These are phyloP conservation scores for Leptinotarsa rubiginosa DNA, from an alignment of 2,888 invertebrate genomes.

Conservation along the genomic window DNA sequence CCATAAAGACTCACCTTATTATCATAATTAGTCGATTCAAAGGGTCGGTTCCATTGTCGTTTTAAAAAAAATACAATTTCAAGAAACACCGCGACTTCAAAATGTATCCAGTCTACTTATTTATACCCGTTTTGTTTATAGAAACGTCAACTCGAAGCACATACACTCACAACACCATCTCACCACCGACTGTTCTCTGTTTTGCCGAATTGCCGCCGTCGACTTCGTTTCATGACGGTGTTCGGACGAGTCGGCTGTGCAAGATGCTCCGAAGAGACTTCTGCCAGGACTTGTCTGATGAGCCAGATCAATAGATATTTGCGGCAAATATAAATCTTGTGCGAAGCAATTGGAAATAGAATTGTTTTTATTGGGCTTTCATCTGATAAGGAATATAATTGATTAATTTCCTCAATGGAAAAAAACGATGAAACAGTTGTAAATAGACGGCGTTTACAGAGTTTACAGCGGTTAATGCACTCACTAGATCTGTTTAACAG, in stretches of 20 bases:
- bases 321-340: slow-evolving; percentile 24
- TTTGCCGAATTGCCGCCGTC: slow-evolving; percentile 8
- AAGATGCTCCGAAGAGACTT: slow-evolving; percentile 4
- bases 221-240: slow-evolving; percentile 16
- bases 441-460: too few species aligned
- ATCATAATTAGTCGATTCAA: background rate
- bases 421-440: too few species aligned
- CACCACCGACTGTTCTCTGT: slow-evolving; percentile 55
- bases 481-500: too few species aligned
- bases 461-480: too few species aligned
- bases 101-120: background rate
- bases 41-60: background rate
- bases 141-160: slow-evolving; percentile 53
- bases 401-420: too few species aligned
- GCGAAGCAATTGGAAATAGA: background rate
- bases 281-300: slow-evolving; percentile 11
- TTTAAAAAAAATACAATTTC: background rate
- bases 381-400: too few species aligned
- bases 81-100: background rate
- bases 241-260: slow-evolving; percentile 12
- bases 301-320: slow-evolving; percentile 22
- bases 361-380: too few species aligned
- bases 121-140: slow-evolving; percentile 50
- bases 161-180: slow-evolving; percentile 60
- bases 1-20: background rate